Evolutionary conservation across 2,113 vertebrate species (phyloP).

Genomic region (Anseranas semipalmata): DNA sequence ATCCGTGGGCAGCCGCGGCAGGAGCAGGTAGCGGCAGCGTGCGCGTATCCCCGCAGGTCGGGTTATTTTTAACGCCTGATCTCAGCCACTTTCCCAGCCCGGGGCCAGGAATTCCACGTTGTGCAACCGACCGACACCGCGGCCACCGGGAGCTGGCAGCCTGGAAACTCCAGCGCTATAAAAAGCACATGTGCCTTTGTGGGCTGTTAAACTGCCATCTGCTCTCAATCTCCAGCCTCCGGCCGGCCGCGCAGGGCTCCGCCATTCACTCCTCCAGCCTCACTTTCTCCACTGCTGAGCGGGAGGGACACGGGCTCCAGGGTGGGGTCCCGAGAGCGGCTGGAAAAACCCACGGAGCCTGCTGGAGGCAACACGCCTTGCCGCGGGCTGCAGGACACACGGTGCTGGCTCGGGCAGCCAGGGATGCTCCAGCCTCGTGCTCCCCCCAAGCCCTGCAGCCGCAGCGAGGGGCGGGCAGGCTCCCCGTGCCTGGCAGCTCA

Average conservation of each 20-base stretch:
- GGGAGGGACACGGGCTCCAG: neutral
- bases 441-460: rapidly evolving
- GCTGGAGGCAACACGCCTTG: neutral
- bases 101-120: neutral
- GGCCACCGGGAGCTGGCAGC: neutral
- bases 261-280: neutral
- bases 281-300: neutral
- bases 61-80: slow-evolving; percentile 1
- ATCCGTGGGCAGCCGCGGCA: neutral
- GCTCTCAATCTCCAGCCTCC: neutral
- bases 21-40: neutral
- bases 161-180: neutral
- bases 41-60: neutral
- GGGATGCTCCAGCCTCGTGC: neutral
- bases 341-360: neutral
- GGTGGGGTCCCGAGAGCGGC: neutral
- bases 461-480: neutral
- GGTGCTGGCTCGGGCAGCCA: neutral
- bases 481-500: rapidly evolving
- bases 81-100: neutral
- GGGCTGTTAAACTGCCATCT: neutral
- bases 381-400: neutral
- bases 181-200: neutral
- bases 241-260: neutral
- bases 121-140: neutral